Conservation (phyloP, 2,888 invertebrate genomes). For the Acleris laterana region DNA sequence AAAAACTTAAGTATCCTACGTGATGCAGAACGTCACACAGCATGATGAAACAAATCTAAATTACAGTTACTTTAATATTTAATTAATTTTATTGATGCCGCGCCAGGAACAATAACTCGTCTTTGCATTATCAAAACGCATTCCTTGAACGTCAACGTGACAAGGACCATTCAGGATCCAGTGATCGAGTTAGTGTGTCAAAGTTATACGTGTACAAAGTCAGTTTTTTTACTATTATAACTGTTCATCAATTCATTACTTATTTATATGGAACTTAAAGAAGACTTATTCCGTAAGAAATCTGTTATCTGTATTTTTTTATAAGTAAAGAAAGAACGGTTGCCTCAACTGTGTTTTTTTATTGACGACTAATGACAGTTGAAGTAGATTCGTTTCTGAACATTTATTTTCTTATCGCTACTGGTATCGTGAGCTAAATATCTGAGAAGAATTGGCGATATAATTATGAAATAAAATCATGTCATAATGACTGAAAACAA, state of each 20-base stretch:
- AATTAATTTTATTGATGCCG: background rate
- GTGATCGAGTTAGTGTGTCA: no score
- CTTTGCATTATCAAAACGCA: conserved; percentile 22
- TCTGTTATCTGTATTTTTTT: no score
- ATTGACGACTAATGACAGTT: background rate
- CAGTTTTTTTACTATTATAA: no score
- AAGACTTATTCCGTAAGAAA: no score
- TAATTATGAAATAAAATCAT: background rate
- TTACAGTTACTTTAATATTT: no score
- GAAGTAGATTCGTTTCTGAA: conserved; percentile 2
- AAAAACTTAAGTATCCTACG: no score
- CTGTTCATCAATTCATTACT: no score
- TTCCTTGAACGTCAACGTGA: conserved; percentile 11
- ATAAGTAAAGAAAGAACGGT: no score
- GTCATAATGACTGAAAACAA: conserved; percentile 42
- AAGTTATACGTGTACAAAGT: no score
- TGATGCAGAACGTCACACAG: no score
- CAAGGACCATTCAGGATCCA: background rate
- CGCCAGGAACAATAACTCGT: background rate
- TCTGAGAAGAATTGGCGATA: background rate
- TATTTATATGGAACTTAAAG: no score
- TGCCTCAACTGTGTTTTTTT: background rate
- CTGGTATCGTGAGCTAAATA: background rate
- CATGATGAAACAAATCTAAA: no score
- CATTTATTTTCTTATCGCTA: background rate